Base-by-base conservation (phyloP, 2,797 vertebrate genomes). In the Myotis pilosus region DNA sequence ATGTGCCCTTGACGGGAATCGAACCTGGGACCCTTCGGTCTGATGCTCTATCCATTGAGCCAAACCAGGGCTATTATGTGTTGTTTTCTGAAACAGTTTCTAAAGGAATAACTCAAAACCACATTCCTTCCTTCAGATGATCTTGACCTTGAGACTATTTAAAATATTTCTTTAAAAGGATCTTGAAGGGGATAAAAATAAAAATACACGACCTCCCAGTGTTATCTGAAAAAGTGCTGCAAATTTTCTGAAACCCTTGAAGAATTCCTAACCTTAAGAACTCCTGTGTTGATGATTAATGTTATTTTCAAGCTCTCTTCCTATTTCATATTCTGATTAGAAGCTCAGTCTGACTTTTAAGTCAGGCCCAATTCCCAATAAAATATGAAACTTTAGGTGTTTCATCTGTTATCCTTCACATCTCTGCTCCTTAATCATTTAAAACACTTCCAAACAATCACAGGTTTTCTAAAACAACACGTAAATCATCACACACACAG, bases 401-500 rank as follows among this genome's bases (percentile, higher is more conserved):
- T 90, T 88, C 30, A 25, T 95, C 95, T 95, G 68, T 87, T 90
- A 81, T 57, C 68, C 3, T 60, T 80, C 72, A 81, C 30, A 78
- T 94, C 69, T 95, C 68, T 85, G 41, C 23, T 94, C 94, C 85
- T 95, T 95, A 94, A 89, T 94, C 3, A 96, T 93, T 95, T 92
- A 74, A 93, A 81, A 92, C 95, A 89, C 55, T 95, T 69, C 41
- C 47, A 87, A 96, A 83, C 87, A 95, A 95, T 74, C 41, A 49
- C 47, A 94, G 51, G 5, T 74, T 96, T 89, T 89, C 87, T 90
- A 64, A 96, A 97, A 91, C 89, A 85, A 25, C 86, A 76, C 88
- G 53, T 62, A 96, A 90, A 92, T 92, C 49, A 44, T 85, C 78
- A 36, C 12, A 9, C 28, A 20, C 38, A 47, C 9, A 81, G 75